A percentile compares a stretch with the other conserved stretches of the same genome.
These are phyloP conservation scores for Metaphire vulgaris DNA, from an alignment of 1,140 invertebrate species.

Conservation along the genomic window DNA sequence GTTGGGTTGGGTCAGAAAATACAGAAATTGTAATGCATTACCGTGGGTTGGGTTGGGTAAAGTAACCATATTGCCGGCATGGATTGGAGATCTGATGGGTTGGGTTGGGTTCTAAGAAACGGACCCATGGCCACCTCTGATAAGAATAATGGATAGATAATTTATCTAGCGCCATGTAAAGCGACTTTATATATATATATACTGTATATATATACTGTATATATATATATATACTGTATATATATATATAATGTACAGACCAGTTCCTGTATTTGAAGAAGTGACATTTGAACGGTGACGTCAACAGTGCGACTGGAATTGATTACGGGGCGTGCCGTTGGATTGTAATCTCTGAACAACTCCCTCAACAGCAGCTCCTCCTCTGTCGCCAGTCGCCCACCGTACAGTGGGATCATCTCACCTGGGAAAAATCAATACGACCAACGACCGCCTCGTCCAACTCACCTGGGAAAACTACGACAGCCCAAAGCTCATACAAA, in stretches of 20 bases:
- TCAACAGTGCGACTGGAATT: constrained; percentile 30
- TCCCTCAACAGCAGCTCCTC: constrained; percentile 25
- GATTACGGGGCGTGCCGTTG: constrained; percentile 29
- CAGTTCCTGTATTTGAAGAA: constrained; percentile 31
- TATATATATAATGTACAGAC: constrained; percentile 3
- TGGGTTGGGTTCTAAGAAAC: not conserved
- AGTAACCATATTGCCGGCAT: not conserved
- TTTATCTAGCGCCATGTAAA: too few relatives aligned
- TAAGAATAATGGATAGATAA: not conserved
- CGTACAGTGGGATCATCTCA: not conserved
- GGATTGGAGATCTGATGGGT: not conserved
- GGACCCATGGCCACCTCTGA: not conserved
- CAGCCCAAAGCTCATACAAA: not conserved
- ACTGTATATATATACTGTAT: not conserved
- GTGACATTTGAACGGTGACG: constrained; percentile 29
- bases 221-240: not conserved
- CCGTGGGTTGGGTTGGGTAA: too few relatives aligned
- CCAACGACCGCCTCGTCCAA: not conserved
- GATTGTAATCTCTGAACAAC: constrained; percentile 29
- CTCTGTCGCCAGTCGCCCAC: constrained; percentile 16
- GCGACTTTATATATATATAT: not conserved
- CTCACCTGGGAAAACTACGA: not conserved
- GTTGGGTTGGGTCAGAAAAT: too few relatives aligned
- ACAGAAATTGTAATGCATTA: too few relatives aligned
- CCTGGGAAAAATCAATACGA: not conserved